A percentile compares a stretch with the other conserved stretches of the same genome.
phyloP scores from a whole-genome alignment of 2,888 invertebrate species.

The Caenorhabditis becei region DNA sequence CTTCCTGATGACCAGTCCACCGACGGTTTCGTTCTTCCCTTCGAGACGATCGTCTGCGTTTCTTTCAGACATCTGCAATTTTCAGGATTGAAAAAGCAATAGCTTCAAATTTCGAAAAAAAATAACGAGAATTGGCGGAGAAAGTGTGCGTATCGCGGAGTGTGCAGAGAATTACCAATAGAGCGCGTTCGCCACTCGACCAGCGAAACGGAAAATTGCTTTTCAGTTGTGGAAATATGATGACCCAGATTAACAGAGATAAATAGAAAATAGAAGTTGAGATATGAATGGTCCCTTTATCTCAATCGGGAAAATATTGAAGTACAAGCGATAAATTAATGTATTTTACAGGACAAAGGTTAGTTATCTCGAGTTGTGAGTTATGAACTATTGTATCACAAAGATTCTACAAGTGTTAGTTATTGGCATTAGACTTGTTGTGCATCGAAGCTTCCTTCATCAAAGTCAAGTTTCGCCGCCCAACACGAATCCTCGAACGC shows the following conservation, averaged over 20 bases:
- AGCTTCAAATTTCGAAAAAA: constrained; percentile 12
- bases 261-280: too few species aligned
- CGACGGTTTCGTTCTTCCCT: constrained; percentile 62
- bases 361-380: neutral
- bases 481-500: constrained; percentile 45
- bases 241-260: too few species aligned
- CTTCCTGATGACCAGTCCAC: constrained; percentile 67
- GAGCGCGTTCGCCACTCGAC: neutral
- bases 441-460: constrained; percentile 27
- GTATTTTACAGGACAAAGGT: neutral
- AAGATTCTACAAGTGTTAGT: neutral
- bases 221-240: too few species aligned
- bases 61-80: constrained; percentile 41
- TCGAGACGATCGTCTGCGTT: constrained; percentile 73
- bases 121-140: neutral
- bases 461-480: constrained; percentile 9
- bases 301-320: neutral
- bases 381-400: neutral
- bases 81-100: neutral
- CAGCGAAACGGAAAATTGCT: too few species aligned
- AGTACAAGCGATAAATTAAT: neutral
- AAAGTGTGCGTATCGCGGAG: neutral
- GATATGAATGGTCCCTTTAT: too few species aligned
- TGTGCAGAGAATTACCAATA: neutral
- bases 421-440: constrained; percentile 1